Evolutionary conservation across 2,797 vertebrate species (phyloP).

Genomic region (Chloroceryle inda): DNA sequence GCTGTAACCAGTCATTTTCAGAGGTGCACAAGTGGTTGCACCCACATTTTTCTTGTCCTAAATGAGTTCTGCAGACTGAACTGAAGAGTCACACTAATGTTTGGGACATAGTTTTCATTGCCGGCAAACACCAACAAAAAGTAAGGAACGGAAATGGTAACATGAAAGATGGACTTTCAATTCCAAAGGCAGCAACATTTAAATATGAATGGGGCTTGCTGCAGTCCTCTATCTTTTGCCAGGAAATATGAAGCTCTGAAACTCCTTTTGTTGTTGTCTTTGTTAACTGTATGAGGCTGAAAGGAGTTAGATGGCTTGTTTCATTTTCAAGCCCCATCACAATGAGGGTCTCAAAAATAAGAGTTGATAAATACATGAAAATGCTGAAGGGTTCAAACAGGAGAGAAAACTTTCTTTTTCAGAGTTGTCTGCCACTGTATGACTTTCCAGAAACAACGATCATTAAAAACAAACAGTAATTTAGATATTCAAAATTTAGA

Average conservation of each 20-base stretch:
- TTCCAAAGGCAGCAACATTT: conserved; percentile 71
- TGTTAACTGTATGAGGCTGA: conserved; percentile 70
- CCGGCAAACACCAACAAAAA: conserved; percentile 54
- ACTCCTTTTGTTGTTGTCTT: conserved; percentile 57
- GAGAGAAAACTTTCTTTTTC: conserved; percentile 30
- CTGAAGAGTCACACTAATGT: not conserved
- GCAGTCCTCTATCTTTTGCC: conserved; percentile 60
- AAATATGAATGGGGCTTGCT: conserved; percentile 73
- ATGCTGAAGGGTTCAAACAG: not conserved
- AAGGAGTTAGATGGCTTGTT: conserved; percentile 46
- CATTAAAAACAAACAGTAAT: not conserved
- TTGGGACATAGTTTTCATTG: conserved; percentile 19
- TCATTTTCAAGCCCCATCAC: conserved; percentile 53
- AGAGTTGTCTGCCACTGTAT: not conserved
- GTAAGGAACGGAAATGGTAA: conserved; percentile 53
- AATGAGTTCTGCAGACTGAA: not conserved
- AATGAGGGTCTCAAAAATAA: conserved; percentile 46
- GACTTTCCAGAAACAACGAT: not conserved
- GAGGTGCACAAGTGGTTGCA: not conserved
- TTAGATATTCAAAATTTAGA: conserved; percentile 32
- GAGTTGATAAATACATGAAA: conserved; percentile 63
- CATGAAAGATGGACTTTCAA: conserved; percentile 62
- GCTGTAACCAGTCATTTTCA: not conserved
- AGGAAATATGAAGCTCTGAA: conserved; percentile 74
- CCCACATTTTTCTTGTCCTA: not conserved